These are phyloP conservation scores for Stenurella melanura DNA, from an alignment of 2,888 invertebrate species.

Conservation along the genomic window DNA sequence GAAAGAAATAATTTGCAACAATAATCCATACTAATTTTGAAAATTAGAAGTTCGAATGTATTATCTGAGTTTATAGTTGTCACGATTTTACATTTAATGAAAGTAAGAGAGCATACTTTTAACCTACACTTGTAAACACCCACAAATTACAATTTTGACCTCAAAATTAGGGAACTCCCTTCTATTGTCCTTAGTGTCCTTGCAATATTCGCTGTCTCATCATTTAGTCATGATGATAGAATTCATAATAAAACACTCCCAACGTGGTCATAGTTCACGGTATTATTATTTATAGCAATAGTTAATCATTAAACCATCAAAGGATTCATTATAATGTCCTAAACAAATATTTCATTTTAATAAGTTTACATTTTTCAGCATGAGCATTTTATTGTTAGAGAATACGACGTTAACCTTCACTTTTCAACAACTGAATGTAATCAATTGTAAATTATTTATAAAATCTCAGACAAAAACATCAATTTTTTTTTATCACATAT, in stretches of 20 bases:
- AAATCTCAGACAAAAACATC: neutral
- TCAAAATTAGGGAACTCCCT: constrained; percentile 21
- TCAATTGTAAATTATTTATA: neutral
- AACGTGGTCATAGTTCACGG: constrained; percentile 29
- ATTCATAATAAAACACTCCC: constrained; percentile 18
- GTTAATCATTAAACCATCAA: constrained; percentile 14
- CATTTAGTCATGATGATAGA: constrained; percentile 26
- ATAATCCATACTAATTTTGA: too few species aligned
- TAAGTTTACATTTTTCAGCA: constrained; percentile 5
- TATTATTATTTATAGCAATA: constrained; percentile 13
- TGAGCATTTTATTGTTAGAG: neutral
- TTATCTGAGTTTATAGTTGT: neutral
- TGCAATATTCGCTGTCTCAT: constrained; percentile 29
- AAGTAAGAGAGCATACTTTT: constrained; percentile 12
- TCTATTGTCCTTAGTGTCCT: constrained; percentile 21
- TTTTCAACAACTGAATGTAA: constrained; percentile 20
- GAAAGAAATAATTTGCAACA: too few species aligned
- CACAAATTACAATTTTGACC: constrained; percentile 23
- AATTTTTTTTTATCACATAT: neutral
- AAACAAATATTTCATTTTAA: constrained; percentile 5
- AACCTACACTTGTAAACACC: constrained; percentile 12
- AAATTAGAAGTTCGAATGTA: neutral
- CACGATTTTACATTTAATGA: neutral
- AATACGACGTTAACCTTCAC: constrained; percentile 25
- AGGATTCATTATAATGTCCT: constrained; percentile 8